Conservation (phyloP, 2,113 vertebrate genomes). For the Osmerus eperlanus region DNA sequence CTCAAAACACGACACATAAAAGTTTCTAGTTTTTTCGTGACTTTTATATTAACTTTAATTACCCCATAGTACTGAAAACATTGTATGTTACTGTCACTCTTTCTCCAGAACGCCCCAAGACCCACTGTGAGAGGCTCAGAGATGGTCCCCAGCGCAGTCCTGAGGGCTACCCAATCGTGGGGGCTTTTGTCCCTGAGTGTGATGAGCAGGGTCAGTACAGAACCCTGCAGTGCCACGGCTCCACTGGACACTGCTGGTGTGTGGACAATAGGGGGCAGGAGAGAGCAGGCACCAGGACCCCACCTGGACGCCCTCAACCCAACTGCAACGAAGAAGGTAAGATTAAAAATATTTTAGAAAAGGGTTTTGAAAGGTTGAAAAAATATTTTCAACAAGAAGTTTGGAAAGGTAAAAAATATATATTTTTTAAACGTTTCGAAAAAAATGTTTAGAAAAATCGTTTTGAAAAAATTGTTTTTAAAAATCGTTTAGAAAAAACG, state of each 20-base stretch:
- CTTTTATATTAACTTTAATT: no score
- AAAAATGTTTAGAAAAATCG: no score
- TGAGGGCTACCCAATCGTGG: slow-evolving; percentile 30
- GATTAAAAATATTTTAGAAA: no score
- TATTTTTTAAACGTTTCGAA: neutral
- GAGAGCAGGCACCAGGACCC: slow-evolving; percentile 72
- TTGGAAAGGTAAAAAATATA: no score
- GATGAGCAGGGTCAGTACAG: slow-evolving; percentile 74
- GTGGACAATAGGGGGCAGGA: slow-evolving; percentile 76
- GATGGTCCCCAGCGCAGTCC: slow-evolving; percentile 37
- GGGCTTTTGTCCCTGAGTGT: slow-evolving; percentile 76
- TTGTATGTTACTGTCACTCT: no score
- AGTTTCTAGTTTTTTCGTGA: no score
- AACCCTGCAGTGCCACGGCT: slow-evolving; percentile 78
- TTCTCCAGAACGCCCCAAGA: neutral
- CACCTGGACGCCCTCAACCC: slow-evolving; percentile 50
- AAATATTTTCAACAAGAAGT: no score
- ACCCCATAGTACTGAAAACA: no score
- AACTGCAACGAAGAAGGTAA: neutral
- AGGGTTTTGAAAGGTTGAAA: no score
- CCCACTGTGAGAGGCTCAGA: slow-evolving; percentile 72
- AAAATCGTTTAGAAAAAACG: neutral
- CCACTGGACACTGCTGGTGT: slow-evolving; percentile 84
- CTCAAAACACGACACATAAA: no score
- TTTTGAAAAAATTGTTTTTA: no score